Evolutionary conservation across 2,113 vertebrate species (phyloP), one percentile per base, ranked within the genome.

Genomic region (Scomber japonicus): DNA sequence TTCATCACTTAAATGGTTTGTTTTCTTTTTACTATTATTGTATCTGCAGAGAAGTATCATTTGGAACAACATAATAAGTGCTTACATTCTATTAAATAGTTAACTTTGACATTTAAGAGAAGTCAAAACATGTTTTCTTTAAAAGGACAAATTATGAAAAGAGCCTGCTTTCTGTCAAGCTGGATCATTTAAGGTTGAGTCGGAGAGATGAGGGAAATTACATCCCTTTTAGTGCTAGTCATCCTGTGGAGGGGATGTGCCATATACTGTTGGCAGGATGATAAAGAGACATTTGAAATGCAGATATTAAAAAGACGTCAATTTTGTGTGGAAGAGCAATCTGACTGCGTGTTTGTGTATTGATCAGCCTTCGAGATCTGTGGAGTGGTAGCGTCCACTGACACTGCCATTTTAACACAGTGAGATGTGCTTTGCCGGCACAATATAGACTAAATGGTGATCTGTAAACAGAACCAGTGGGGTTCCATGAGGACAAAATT

Each of bases 281-380:
- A 82, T 69, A 57, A 77, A 66, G 53, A 68, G 31, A 19, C 48
- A 77, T 83, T 79, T 87, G 71, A 86, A 82, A 65, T 75, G 80
- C 80, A 71, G 57, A 71, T 74, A 78, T 76, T 66, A 73, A 85
- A 78, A 64, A 11, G 0, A 27, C 78, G 80, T 80, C 60, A 67
- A 2, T 71, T 17, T 12, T 0, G 1, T 0, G 4, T 59, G 30
- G 11, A 44, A 63, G 74, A 49, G 40, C 53, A 14, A 16, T 62
- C 21, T 61, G 51, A 55, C 45, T 3, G 50, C 54, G 44, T 65
- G 81, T 81, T 80, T 50, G 46, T 59, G 66, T 35, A 72, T 68
- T 71, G 66, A 80, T 80, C 17, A 66, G 24, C 24, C 14, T 31
- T 7, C 40, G 3, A 65, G 62, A 65, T 71, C 64, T 68, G 57